A percentile compares a stretch with the other conserved stretches of the same genome.
Evolutionary conservation across 2,113 vertebrate genomes (phyloP).

Genomic region (Ginglymostoma cirratum): DNA sequence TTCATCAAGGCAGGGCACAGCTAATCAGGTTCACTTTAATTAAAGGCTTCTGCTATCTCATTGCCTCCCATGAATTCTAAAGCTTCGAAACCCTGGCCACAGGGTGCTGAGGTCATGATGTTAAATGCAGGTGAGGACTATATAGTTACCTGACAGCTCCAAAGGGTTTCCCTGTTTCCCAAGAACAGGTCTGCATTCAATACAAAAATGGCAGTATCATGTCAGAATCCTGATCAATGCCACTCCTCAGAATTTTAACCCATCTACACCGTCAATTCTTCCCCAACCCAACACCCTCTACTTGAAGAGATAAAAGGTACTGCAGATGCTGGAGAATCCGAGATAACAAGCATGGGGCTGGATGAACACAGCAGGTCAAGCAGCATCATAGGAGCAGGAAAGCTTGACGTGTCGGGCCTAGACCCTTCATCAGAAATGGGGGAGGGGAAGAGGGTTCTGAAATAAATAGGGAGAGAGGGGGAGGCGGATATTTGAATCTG

Average conservation of each 20-base stretch:
- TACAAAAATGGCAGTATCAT: background rate
- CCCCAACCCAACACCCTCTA: background rate
- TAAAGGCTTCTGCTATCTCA: background rate
- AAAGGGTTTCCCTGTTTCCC: background rate
- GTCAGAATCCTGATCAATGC: background rate
- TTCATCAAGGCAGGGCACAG: background rate
- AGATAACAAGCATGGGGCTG: too few species aligned
- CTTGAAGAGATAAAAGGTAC: too few species aligned
- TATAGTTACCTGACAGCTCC: background rate
- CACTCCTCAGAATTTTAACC: too few species aligned
- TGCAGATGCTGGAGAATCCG: too few species aligned
- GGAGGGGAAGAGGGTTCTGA: too few species aligned
- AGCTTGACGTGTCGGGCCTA: too few species aligned
- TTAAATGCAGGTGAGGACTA: background rate
- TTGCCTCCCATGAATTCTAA: background rate
- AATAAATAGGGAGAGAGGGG: too few species aligned
- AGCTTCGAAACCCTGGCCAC: background rate
- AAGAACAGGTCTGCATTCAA: background rate
- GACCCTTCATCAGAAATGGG: too few species aligned
- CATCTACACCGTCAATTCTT: background rate
- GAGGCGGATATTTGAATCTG: too few species aligned
- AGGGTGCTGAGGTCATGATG: background rate
- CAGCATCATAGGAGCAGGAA: too few species aligned
- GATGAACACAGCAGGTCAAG: too few species aligned
- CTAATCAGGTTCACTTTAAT: background rate